Evolutionary conservation across 2,797 vertebrate genomes (phyloP).

Genomic region (Melanotaenia nigrans): DNA sequence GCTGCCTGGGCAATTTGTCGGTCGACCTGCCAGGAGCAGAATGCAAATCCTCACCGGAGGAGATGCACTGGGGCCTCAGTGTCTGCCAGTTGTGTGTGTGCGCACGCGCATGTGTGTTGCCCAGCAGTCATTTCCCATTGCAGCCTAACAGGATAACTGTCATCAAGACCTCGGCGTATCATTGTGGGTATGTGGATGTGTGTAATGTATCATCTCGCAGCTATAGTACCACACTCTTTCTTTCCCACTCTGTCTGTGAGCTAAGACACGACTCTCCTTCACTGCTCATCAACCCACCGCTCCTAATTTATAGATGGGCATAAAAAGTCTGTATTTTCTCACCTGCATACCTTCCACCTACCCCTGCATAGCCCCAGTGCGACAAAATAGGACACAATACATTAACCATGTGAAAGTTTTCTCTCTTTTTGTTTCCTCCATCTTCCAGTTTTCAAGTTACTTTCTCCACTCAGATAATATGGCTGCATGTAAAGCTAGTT

Average conservation of each 20-base stretch:
- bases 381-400: conserved; percentile 82
- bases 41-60: conserved; percentile 85
- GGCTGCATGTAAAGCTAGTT: conserved; percentile 13
- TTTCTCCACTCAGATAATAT: conserved; percentile 23
- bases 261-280: conserved; percentile 80
- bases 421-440: conserved; percentile 27
- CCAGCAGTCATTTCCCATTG: conserved; percentile 65
- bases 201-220: conserved; percentile 62
- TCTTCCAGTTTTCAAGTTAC: conserved; percentile 16
- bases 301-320: conserved; percentile 83
- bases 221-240: conserved; percentile 41
- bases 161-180: conserved; percentile 72
- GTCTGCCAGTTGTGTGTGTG: conserved; percentile 64
- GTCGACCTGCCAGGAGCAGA: conserved; percentile 84
- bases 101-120: conserved; percentile 48
- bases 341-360: conserved; percentile 62
- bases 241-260: conserved; percentile 42
- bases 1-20: conserved; percentile 84
- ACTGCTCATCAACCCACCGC: conserved; percentile 82
- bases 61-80: conserved; percentile 72
- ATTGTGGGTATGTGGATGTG: conserved; percentile 37
- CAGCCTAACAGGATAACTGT: conserved; percentile 76
- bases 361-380: conserved; percentile 66
- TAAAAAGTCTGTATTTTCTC: conserved; percentile 79
- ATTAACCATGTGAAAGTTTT: conserved; percentile 79